Evolutionary conservation across 2,113 vertebrate genomes (phyloP), one percentile per base, ranked within the genome.

Genomic region (Loxodonta africana): DNA sequence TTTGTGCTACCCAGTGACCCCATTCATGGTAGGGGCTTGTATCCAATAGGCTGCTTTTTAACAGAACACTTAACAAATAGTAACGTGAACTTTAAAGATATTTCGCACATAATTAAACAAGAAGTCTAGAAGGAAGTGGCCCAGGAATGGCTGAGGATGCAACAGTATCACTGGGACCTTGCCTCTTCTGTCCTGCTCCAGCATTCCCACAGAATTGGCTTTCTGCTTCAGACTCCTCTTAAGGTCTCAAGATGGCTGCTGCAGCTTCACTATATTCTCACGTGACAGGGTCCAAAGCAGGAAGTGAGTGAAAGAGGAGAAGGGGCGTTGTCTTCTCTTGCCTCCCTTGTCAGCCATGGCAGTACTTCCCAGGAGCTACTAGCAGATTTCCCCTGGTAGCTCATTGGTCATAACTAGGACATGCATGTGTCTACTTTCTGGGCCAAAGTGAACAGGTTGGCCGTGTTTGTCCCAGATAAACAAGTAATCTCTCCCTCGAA

Each of bases 241-340:
- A 63, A 15, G 21, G 28, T 44, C n/a, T 48, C 77, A 91, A 17
- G 4, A 46, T 1, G 23, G 57, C 77, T n/a, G 28, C 60, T 60
- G 57, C 12, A 14, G 30, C 57, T 4, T 21, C 48, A 51, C 10
- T 17, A 3, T 30, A 9, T 25, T 10, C 26, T 28, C 51, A 8
- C 0, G 0, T 4, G 21, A 65, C 1, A 62, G 28, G 14, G 26
- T 48, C 63, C 25, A n/a, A 25, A 83, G 4, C 6, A 63, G 69
- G 30, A 76, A 20, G 77, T 37, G 77, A 26, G 20, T 2, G 14
- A 44, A 67, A 51, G 14, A n/a, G 51, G 37, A 21, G 30, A 41
- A 12, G 23, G 46, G 10, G 8, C 2, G 18, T 25, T 63, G 48
- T 69, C 26, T 17, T 30, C 46, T 33, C 41, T 69, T 20, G 2